Percentiles rank a stretch among this genome's conserved stretches.
phyloP scores from a whole-genome alignment of 2,797 vertebrate species.

The Ispidina lecontei region DNA sequence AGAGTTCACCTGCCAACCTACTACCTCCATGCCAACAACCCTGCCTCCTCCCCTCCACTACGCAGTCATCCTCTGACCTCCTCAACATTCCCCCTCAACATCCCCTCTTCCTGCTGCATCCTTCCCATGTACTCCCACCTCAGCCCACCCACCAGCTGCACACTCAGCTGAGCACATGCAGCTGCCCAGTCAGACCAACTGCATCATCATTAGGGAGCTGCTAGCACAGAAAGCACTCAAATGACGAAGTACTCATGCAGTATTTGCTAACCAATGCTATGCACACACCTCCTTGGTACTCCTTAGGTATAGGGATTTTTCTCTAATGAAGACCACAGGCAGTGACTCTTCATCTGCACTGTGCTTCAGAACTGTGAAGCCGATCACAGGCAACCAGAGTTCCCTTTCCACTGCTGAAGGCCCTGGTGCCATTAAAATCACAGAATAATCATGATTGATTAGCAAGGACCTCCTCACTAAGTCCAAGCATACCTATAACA shows the following conservation, averaged over 20 bases:
- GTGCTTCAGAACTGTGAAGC: neutral
- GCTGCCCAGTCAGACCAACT: neutral
- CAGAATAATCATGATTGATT: no score
- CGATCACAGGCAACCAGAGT: neutral
- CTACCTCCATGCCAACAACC: neutral
- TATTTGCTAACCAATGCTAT: neutral
- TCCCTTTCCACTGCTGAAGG: neutral
- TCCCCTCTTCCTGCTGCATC: neutral
- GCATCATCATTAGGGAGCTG: neutral
- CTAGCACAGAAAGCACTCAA: slow-evolving; percentile 11
- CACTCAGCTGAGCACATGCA: rapidly evolving
- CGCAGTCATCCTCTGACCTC: neutral
- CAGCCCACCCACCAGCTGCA: neutral
- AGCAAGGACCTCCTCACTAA: no score
- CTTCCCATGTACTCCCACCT: rapidly evolving
- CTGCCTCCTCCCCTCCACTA: neutral
- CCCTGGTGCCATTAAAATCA: neutral
- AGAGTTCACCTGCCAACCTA: neutral
- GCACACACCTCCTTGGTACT: neutral
- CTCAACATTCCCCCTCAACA: neutral
- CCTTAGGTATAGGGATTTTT: neutral
- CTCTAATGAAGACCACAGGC: neutral
- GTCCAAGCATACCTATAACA: no score
- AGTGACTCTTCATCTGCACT: rapidly evolving
- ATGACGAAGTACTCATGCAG: neutral